Evolutionary conservation across 2,113 vertebrate species (phyloP).

Genomic region (Tichodroma muraria): DNA sequence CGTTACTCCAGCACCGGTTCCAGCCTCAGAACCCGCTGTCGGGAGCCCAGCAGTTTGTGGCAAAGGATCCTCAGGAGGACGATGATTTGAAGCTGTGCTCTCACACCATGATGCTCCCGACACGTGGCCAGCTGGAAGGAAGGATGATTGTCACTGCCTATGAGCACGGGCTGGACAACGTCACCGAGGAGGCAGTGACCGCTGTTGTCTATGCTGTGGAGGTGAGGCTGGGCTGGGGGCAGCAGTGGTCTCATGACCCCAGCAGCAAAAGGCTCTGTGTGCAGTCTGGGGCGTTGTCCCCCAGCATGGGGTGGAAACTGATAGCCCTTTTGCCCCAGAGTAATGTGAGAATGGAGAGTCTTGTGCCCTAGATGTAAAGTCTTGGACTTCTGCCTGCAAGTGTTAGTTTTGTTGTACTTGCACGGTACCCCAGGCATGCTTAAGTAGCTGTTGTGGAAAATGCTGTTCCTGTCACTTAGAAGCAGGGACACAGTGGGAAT

Average conservation of each 20-base stretch:
- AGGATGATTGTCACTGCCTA: slow-evolving; percentile 96
- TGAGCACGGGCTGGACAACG: slow-evolving; percentile 91
- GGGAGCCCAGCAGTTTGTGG: slow-evolving; percentile 88
- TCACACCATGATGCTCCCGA: slow-evolving; percentile 91
- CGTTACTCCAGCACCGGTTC: slow-evolving; percentile 84
- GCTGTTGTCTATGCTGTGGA: slow-evolving; percentile 85
- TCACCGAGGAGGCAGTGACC: slow-evolving; percentile 87
- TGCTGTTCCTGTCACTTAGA: background rate
- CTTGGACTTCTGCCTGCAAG: background rate
- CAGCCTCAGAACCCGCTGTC: slow-evolving; percentile 93
- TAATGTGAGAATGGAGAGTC: background rate
- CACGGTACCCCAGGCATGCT: background rate
- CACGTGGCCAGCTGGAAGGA: slow-evolving; percentile 89
- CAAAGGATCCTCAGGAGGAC: slow-evolving; percentile 86
- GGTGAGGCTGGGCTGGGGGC: slow-evolving; percentile 65
- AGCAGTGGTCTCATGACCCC: background rate
- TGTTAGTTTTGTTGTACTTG: background rate
- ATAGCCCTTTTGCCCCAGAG: background rate
- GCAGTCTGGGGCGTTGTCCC: background rate
- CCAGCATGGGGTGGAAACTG: background rate
- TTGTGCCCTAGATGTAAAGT: background rate
- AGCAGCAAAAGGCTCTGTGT: background rate
- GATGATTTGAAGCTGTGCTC: slow-evolving; percentile 92
- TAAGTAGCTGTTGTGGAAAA: background rate
- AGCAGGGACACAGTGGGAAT: background rate